Evolutionary conservation across 2,113 vertebrate genomes (phyloP).

Genomic region (Morone saxatilis): DNA sequence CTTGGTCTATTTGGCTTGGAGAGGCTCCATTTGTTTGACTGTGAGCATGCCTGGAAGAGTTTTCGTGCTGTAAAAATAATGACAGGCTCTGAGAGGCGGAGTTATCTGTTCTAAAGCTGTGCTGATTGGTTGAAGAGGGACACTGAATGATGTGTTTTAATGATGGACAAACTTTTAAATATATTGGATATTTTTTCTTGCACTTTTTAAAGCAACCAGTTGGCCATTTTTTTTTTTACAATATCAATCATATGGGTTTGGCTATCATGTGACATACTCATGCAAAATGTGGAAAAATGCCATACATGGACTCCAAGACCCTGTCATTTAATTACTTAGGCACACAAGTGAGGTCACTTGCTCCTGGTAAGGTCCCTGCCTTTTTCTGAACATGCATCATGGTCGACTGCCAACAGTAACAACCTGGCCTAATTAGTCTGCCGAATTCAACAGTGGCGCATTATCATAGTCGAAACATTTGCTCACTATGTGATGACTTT

Average conservation of each 20-base stretch:
- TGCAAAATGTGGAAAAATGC: constrained; percentile 41
- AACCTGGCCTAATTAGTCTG: constrained; percentile 44
- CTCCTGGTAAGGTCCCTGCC: constrained; percentile 32
- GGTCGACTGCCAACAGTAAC: constrained; percentile 64
- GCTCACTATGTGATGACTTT: constrained; percentile 12
- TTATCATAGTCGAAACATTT: constrained; percentile 47
- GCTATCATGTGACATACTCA: constrained; percentile 40
- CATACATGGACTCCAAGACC: constrained; percentile 19
- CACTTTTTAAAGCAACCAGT: constrained; percentile 24
- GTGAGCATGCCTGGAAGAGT: constrained; percentile 62
- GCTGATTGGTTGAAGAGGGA: constrained; percentile 49
- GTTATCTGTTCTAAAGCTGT: constrained; percentile 11
- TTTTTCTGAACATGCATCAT: constrained; percentile 41
- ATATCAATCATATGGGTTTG: constrained; percentile 51
- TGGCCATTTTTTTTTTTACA: background rate
- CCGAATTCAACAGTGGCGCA: constrained; percentile 42
- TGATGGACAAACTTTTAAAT: constrained; percentile 27
- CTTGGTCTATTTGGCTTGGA: constrained; percentile 71
- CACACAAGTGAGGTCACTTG: constrained; percentile 67
- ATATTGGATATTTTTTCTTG: constrained; percentile 25
- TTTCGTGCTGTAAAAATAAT: constrained; percentile 67
- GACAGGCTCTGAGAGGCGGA: constrained; percentile 52
- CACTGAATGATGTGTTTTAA: constrained; percentile 38
- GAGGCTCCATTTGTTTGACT: constrained; percentile 63
- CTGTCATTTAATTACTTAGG: constrained; percentile 49